These are phyloP conservation scores for Epinephelus coioides DNA, from an alignment of 2,797 vertebrate species.

Conservation along the genomic window DNA sequence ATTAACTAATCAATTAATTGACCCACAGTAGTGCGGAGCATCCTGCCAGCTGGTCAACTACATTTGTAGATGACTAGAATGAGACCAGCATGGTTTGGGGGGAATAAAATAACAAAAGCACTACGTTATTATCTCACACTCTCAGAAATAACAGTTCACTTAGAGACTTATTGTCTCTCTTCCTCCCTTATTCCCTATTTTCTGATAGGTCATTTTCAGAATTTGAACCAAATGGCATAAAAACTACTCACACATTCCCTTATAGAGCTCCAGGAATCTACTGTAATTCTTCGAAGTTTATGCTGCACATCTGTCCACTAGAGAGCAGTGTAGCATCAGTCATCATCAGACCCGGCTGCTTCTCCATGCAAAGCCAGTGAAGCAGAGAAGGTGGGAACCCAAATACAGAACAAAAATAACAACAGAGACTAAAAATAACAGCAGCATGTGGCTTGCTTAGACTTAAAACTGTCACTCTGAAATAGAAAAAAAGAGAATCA, in stretches of 20 bases:
- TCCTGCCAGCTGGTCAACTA: neutral
- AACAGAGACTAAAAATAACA: constrained; percentile 49
- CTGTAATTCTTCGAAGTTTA: constrained; percentile 17
- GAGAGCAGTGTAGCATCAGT: constrained; percentile 76
- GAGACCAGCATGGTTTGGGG: neutral
- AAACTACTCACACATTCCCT: neutral
- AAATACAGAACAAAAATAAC: constrained; percentile 52
- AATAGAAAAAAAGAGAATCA: neutral
- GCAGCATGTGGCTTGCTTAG: constrained; percentile 24
- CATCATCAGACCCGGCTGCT: constrained; percentile 35
- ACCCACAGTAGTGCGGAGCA: neutral
- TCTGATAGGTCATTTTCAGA: neutral
- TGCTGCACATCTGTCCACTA: constrained; percentile 75
- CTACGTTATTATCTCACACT: neutral
- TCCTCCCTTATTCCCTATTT: neutral
- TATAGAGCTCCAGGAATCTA: constrained; percentile 19
- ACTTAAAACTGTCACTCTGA: neutral
- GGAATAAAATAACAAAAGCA: neutral
- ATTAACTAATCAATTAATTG: neutral
- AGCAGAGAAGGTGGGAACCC: constrained; percentile 42
- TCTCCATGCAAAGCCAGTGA: constrained; percentile 35
- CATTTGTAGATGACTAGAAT: neutral
- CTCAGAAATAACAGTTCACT: neutral
- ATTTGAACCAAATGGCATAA: neutral
- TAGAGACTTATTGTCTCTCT: too few species aligned